Evolutionary conservation across 2,113 vertebrate genomes (phyloP).

Genomic region (Chaetura pelagica): DNA sequence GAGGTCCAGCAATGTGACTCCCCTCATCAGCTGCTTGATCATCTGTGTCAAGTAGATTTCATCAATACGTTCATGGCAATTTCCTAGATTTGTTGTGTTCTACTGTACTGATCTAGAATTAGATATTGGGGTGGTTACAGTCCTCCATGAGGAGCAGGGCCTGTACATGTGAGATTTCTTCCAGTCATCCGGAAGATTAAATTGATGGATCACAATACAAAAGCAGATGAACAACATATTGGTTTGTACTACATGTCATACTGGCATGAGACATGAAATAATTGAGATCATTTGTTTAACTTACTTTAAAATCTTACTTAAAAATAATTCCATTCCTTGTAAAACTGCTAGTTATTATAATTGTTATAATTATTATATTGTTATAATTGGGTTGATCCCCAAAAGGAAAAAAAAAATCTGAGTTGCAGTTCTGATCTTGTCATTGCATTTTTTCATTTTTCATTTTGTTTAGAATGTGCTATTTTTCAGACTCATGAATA

Average conservation of each 20-base stretch:
- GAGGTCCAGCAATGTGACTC: neutral
- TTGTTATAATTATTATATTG: too few relatives aligned
- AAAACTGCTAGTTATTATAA: neutral
- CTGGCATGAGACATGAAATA: neutral
- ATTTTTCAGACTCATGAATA: neutral
- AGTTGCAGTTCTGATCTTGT: neutral
- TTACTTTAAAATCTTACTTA: neutral
- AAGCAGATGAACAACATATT: neutral
- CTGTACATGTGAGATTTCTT: neutral
- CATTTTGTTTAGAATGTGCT: neutral
- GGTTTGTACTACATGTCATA: neutral
- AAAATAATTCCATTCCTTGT: neutral
- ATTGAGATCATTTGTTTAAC: neutral
- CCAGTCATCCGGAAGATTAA: neutral
- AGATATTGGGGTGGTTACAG: neutral
- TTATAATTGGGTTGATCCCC: neutral
- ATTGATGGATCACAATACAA: neutral
- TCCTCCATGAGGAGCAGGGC: accelerated
- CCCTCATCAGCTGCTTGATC: accelerated
- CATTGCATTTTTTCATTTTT: neutral
- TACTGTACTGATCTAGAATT: neutral
- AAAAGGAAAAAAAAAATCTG: neutral
- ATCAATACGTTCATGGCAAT: neutral
- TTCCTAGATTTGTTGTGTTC: neutral
- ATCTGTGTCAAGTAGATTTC: neutral